A percentile compares a stretch with the other conserved stretches of the same genome.
These are phyloP conservation scores for Eueremaeus valkanovi DNA, from an alignment of 2,888 invertebrate genomes.

Conservation along the genomic window DNA sequence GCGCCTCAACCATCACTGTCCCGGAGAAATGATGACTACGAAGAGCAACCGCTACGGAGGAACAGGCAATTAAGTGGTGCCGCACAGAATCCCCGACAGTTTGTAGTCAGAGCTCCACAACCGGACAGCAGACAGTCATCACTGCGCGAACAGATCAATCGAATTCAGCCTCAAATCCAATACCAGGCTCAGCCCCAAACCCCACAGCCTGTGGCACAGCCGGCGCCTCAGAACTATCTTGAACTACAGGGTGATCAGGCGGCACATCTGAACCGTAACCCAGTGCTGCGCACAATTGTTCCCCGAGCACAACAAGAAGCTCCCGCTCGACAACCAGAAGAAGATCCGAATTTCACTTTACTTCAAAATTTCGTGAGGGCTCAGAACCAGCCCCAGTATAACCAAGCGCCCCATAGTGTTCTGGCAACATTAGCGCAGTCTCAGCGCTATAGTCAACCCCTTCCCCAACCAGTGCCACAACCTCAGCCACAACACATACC, in stretches of 20 bases:
- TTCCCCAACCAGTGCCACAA: conserved; percentile 12
- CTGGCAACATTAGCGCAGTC: neutral
- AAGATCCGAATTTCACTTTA: neutral
- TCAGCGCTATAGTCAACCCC: neutral
- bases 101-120: conserved; percentile 37
- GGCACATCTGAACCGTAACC: conserved; percentile 10
- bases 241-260: neutral
- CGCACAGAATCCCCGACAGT: conserved; percentile 37
- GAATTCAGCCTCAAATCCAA: neutral
- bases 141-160: neutral
- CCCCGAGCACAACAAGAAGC: neutral
- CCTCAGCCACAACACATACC: neutral
- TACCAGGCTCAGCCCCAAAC: conserved; percentile 33
- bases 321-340: neutral
- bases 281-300: neutral
- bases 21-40: neutral
- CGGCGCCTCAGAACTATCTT: neutral
- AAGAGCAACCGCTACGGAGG: neutral
- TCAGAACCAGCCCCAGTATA: neutral
- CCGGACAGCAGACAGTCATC: neutral
- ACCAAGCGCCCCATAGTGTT: neutral
- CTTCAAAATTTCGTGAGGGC: neutral
- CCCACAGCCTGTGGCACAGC: neutral
- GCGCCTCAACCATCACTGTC: neutral
- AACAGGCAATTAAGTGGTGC: conserved; percentile 9